Conservation (phyloP, 92 coral and sea anemone genomes). For the Phenganax marumi region DNA sequence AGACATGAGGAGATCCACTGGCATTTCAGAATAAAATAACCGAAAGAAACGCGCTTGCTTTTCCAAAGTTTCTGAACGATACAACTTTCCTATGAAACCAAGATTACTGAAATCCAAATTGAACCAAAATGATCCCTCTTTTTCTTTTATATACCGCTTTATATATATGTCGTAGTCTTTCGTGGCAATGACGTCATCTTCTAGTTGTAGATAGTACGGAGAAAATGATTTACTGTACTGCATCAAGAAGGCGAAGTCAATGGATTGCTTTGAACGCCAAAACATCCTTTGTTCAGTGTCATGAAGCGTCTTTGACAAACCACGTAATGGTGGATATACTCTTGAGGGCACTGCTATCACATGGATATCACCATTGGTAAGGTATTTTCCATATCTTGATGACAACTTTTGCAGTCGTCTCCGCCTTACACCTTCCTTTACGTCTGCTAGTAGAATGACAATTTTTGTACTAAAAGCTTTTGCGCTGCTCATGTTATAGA, state of each 20-base stretch:
- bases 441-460: conserved; percentile 79
- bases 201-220: conserved; percentile 77
- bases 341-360: conserved; percentile 73
- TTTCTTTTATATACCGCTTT: conserved; percentile 56
- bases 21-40: conserved; percentile 66
- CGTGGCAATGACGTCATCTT: conserved; percentile 77
- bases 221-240: conserved; percentile 71
- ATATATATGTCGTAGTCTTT: conserved; percentile 59
- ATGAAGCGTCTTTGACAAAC: conserved; percentile 54
- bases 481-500: conserved; percentile 37
- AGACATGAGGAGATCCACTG: conserved; percentile 46
- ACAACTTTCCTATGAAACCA: conserved; percentile 86
- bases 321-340: conserved; percentile 72
- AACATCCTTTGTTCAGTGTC: conserved; percentile 67
- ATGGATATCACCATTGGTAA: conserved; percentile 65
- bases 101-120: conserved; percentile 48
- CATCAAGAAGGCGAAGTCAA: conserved; percentile 77
- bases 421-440: conserved; percentile 55
- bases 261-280: conserved; percentile 89
- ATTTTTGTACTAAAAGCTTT: conserved; percentile 54
- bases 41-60: conserved; percentile 58
- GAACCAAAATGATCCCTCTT: conserved; percentile 52
- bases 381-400: conserved; percentile 51
- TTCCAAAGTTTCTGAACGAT: conserved; percentile 62
- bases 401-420: conserved; percentile 41